Evolutionary conservation across 2,797 vertebrate genomes (phyloP).

Genomic region (Spea hammondii): DNA sequence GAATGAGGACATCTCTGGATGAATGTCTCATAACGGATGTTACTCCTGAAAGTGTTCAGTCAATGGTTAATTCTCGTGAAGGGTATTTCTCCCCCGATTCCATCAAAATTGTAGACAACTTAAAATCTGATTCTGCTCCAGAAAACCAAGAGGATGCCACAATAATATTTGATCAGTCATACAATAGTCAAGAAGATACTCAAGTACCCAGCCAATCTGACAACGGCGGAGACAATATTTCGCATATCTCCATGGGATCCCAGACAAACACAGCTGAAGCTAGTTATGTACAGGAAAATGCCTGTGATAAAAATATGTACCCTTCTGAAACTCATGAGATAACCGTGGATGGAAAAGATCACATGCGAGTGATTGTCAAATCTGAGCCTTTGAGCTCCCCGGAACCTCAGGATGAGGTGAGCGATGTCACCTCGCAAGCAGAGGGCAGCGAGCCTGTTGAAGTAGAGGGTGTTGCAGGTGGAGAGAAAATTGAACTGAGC

Average conservation of each 20-base stretch:
- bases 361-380: conserved; percentile 88
- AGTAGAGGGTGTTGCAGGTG: conserved; percentile 73
- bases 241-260: conserved; percentile 71
- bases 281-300: conserved; percentile 66
- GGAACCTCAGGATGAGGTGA: conserved; percentile 86
- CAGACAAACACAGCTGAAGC: conserved; percentile 68
- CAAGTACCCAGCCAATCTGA: conserved; percentile 96
- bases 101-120: conserved; percentile 75
- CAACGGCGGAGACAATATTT: conserved; percentile 71
- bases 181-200: conserved; percentile 80
- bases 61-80: conserved; percentile 67
- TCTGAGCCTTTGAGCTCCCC: conserved; percentile 92
- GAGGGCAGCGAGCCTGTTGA: conserved; percentile 88
- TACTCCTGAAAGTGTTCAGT: conserved; percentile 65
- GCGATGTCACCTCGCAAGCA: conserved; percentile 87
- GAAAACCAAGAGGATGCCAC: conserved; percentile 69
- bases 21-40: conserved; percentile 69
- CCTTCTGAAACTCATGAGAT: conserved; percentile 68
- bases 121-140: conserved; percentile 59
- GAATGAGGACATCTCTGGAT: conserved; percentile 74
- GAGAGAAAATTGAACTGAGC: conserved; percentile 92
- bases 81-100: conserved; percentile 88
- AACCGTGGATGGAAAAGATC: conserved; percentile 70
- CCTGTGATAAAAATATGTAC: conserved; percentile 67
- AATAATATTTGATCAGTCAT: conserved; percentile 70